A percentile compares a stretch with the other conserved stretches of the same genome.
Evolutionary conservation across 2,888 invertebrate species (phyloP).

Genomic region (Lithophane socia): DNA sequence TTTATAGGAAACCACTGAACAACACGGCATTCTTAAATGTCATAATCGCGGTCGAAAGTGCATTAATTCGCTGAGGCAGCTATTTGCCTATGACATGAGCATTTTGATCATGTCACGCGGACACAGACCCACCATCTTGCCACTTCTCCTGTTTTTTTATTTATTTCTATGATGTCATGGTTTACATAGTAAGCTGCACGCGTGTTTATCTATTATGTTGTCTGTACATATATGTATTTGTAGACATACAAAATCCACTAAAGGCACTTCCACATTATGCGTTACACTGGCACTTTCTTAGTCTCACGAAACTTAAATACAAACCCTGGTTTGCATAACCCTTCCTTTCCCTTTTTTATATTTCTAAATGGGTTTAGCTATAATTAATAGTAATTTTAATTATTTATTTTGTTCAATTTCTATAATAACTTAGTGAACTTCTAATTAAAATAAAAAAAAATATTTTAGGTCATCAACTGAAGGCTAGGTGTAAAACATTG

Average conservation of each 20-base stretch:
- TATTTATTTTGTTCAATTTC: not conserved
- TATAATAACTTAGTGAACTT: not conserved
- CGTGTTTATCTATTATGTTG: not conserved
- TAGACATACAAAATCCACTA: not conserved
- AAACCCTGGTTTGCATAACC: not conserved
- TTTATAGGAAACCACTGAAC: not conserved
- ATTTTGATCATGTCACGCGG: not conserved
- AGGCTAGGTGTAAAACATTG: not conserved
- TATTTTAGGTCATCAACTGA: not conserved
- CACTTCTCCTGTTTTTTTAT: not conserved
- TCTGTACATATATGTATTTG: no score
- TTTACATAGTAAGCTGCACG: not conserved
- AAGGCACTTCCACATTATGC: conserved; percentile 38
- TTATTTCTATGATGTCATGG: not conserved
- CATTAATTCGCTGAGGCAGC: not conserved
- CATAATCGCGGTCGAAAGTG: not conserved
- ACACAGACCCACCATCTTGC: not conserved
- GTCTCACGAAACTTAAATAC: conserved; percentile 28
- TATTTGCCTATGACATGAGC: not conserved
- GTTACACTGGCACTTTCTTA: conserved; percentile 37
- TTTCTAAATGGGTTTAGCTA: conserved; percentile 1
- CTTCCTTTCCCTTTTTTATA: not conserved
- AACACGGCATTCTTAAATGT: not conserved
- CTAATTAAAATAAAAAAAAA: not conserved
- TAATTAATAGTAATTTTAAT: not conserved